A percentile compares a stretch with the other conserved stretches of the same genome.
These are phyloP conservation scores for Aurelia sp. DNA, from an alignment of 30 jellyfish, hydroid and myxozoan species.

Conservation along the genomic window DNA sequence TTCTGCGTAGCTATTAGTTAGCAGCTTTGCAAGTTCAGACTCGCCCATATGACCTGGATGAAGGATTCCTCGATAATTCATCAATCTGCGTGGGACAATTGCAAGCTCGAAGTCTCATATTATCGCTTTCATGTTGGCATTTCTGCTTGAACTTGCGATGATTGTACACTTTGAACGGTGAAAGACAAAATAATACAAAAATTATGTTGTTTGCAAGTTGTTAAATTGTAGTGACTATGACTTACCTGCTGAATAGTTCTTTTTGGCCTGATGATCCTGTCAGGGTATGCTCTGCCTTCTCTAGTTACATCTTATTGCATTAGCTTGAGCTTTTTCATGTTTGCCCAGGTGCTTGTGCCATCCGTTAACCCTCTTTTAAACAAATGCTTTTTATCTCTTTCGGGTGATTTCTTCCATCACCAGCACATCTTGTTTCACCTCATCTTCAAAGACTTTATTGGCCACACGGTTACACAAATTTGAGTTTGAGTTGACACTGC, in stretches of 20 bases:
- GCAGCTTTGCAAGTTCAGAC: background rate
- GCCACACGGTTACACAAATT: too few relatives aligned
- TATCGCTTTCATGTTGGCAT: slow-evolving; percentile 13
- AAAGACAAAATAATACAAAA: background rate
- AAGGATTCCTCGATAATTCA: slow-evolving; percentile 21
- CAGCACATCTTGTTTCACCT: background rate
- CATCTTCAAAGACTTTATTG: background rate
- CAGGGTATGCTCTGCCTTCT: slow-evolving; percentile 21
- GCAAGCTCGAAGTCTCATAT: slow-evolving; percentile 8
- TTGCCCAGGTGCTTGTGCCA: slow-evolving; percentile 13
- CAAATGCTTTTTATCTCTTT: background rate
- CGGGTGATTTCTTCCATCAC: background rate
- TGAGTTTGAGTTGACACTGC: too few relatives aligned
- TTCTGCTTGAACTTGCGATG: slow-evolving; percentile 18
- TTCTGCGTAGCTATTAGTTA: background rate
- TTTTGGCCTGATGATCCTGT: background rate
- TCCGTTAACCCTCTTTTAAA: slow-evolving; percentile 9
- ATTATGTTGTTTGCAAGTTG: background rate
- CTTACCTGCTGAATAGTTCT: slow-evolving; percentile 18
- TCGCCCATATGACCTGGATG: slow-evolving; percentile 7
- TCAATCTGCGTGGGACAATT: slow-evolving; percentile 12
- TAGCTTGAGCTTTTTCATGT: background rate
- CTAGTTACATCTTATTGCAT: slow-evolving; percentile 8
- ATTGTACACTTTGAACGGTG: background rate
- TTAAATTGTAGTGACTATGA: background rate